Base-by-base conservation (phyloP, 1,140 invertebrate species). In the Prorops nasuta region DNA sequence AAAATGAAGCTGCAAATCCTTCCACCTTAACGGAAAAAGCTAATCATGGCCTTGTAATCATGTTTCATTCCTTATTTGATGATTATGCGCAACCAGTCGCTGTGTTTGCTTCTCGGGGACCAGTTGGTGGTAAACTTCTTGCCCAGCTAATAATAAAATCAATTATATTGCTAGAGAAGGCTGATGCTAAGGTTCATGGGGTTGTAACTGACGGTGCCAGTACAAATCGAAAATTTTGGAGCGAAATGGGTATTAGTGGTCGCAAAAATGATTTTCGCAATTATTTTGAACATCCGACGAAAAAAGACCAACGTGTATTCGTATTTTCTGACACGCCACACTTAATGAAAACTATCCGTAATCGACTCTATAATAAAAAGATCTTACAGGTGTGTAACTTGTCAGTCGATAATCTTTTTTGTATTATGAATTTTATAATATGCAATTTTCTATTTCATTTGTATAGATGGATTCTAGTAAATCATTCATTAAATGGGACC, bases 81-180 rank as follows among this genome's bases (percentile, higher is more conserved):
- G n/a, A n/a, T n/a, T n/a, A 53, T 24, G 34, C 44, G 20, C 54
- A 56, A 35, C 44, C 54, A 10, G 32, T 47, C 8, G 54, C 39
- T 37, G 54, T 56, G 0, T 50, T 56, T 39, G 54, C 44, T 12
- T 47, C 49, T 16, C 34, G 44, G 24, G 54, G 54, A 3, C 44
- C 50, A 28, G 37, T 41, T 3, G 32, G 7, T 10, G 50, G 54
- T 16, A 28, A 21, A 34, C 40, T 49, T 24, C 15, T 56, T 7
- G 44, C 45, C n/a, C 43, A 52, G 14, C 35, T 56, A 1, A 24
- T 56, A 6, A 24, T 56, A 7, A 53, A 53, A 56, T 43, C 44
- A 10, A 55, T 42, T n/a, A 35, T 51, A 24, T 44, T 51, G 19
- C 21, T 51, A 20, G 49, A 51, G 28, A 44, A 44, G 19, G n/a